Percentiles rank a stretch among this genome's conserved stretches.
These are phyloP conservation scores for Eospalax fontanierii DNA, from an alignment of 2,797 vertebrate genomes.

Conservation along the genomic window DNA sequence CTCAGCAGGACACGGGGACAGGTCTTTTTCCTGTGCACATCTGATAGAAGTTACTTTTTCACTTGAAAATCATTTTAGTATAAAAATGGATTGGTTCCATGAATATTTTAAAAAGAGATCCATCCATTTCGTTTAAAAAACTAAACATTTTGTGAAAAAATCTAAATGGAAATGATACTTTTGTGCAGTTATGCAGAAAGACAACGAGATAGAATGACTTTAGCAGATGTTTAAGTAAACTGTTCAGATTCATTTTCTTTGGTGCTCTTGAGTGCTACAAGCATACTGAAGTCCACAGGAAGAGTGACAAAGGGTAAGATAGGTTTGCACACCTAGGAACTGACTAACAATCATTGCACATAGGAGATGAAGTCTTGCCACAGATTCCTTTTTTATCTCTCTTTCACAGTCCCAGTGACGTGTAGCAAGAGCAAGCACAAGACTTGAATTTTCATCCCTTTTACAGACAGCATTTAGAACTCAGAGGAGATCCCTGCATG, in stretches of 20 bases:
- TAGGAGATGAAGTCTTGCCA: background rate
- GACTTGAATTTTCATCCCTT: constrained; percentile 9
- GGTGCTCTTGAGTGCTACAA: background rate
- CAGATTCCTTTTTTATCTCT: background rate
- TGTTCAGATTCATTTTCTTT: background rate
- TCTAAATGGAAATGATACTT: background rate
- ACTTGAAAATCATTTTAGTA: constrained; percentile 35
- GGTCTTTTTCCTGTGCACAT: background rate
- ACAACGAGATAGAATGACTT: background rate
- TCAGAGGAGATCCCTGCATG: background rate
- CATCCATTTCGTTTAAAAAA: constrained; percentile 40
- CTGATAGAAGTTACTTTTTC: background rate
- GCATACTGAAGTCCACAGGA: background rate
- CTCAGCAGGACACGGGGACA: background rate
- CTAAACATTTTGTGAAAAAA: constrained; percentile 31
- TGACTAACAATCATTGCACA: background rate
- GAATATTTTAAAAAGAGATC: constrained; percentile 20
- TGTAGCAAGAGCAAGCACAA: background rate
- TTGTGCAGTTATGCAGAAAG: background rate
- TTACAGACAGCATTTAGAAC: background rate
- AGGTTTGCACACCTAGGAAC: background rate
- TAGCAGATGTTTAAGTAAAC: constrained; percentile 3
- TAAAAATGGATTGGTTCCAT: background rate
- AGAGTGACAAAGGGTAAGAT: background rate
- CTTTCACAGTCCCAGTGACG: background rate